Conservation (phyloP, 2,113 vertebrate genomes). For the Rhadina sibilatrix region DNA sequence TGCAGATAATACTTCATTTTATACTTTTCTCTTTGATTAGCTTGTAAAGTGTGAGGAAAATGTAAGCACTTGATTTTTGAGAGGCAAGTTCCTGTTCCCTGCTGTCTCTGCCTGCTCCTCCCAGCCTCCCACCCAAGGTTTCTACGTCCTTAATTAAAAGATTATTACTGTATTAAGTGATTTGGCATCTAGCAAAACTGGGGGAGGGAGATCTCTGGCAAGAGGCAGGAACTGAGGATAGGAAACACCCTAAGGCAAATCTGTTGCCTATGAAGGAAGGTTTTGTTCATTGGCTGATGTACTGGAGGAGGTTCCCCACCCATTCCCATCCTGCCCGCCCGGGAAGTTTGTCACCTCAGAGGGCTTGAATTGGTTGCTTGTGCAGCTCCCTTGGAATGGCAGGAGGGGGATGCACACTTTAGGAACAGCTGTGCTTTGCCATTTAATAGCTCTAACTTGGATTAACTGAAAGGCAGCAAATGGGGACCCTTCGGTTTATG, state of each 20-base stretch:
- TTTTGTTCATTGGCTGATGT: constrained; percentile 21
- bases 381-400: neutral
- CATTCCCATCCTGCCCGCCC: neutral
- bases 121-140: neutral
- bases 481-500: neutral
- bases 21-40: neutral
- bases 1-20: neutral
- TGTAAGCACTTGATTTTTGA: neutral
- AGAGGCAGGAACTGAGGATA: neutral
- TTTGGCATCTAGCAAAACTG: neutral
- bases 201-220: neutral
- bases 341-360: neutral
- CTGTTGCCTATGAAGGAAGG: neutral
- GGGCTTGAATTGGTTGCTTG: neutral
- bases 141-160: neutral
- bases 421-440: neutral
- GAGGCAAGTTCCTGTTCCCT: neutral
- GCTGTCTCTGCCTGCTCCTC: neutral
- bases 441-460: neutral
- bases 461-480: neutral
- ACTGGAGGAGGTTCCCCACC: neutral
- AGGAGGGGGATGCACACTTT: neutral
- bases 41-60: neutral
- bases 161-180: neutral
- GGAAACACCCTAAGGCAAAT: neutral